Conservation (phyloP, 2,797 vertebrate species). For the Denticeps clupeoides region DNA sequence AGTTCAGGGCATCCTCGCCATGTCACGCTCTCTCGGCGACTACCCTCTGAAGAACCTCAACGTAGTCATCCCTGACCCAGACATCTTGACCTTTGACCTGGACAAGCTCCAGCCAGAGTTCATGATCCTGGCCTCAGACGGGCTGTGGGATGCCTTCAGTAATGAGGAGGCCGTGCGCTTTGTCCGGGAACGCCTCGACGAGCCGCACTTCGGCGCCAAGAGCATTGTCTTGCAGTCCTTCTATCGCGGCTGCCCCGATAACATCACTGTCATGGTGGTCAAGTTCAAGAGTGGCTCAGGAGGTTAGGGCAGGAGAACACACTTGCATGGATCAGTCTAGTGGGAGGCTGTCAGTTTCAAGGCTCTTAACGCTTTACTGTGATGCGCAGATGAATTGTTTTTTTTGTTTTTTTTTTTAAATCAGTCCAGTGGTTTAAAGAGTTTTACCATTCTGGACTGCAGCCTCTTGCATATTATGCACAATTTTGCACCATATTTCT, state of each 20-base stretch:
- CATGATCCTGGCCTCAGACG: constrained; percentile 94
- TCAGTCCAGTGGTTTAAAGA: too few species aligned
- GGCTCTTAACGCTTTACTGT: too few species aligned
- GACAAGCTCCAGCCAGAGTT: constrained; percentile 97
- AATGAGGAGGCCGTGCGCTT: constrained; percentile 94
- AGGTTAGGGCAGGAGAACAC: constrained; percentile 45
- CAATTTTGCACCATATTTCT: too few species aligned
- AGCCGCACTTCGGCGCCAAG: constrained; percentile 95
- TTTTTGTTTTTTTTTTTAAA: too few species aligned
- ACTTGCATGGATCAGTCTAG: neutral
- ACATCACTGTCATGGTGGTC: constrained; percentile 97
- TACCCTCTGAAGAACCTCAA: constrained; percentile 97
- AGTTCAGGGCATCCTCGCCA: constrained; percentile 94
- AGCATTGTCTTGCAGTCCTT: constrained; percentile 97
- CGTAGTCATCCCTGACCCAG: constrained; percentile 90
- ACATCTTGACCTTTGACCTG: constrained; percentile 92
- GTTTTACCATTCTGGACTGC: too few species aligned
- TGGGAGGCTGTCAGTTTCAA: too few species aligned
- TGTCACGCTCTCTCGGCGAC: constrained; percentile 95
- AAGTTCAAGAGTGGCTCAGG: constrained; percentile 87
- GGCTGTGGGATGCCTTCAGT: constrained; percentile 97
- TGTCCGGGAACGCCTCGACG: constrained; percentile 90
- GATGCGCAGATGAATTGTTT: too few species aligned
- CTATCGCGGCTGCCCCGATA: constrained; percentile 93
- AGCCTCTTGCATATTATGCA: too few species aligned